Percentiles rank a stretch among this genome's conserved stretches.
These are phyloP conservation scores for Myotis vivesi DNA, from an alignment of 2,797 vertebrate genomes.

Conservation along the genomic window DNA sequence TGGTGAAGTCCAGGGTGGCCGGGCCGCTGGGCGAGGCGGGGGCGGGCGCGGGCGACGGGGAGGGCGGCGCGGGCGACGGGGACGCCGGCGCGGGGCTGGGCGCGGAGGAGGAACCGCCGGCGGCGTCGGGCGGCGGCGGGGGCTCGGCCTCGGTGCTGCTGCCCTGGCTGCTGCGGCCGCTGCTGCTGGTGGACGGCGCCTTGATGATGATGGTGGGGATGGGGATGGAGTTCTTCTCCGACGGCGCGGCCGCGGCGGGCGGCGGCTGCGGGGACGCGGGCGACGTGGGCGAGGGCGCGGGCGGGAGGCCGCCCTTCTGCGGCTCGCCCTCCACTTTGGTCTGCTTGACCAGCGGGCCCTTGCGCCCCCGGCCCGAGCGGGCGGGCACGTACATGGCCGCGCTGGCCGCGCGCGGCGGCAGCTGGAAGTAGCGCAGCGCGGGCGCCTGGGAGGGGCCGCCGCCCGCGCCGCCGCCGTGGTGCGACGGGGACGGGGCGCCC, in stretches of 20 bases:
- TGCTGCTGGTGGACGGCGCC: conserved; percentile 96
- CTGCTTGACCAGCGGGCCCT: conserved; percentile 93
- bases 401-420: conserved; percentile 80
- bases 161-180: conserved; percentile 95
- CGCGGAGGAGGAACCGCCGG: conserved; percentile 85
- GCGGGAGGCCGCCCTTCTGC: conserved; percentile 70
- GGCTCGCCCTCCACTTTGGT: conserved; percentile 90
- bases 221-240: conserved; percentile 94
- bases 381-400: conserved; percentile 84
- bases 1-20: conserved; percentile 92
- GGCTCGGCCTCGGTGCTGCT: conserved; percentile 92
- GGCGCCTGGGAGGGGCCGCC: conserved; percentile 74
- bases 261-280: conserved; percentile 75
- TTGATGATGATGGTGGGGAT: conserved; percentile 97
- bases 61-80: conserved; percentile 85
- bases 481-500: conserved; percentile 65
- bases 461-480: conserved; percentile 47
- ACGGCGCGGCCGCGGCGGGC: conserved; percentile 78
- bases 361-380: conserved; percentile 86
- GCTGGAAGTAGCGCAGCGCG: conserved; percentile 82
- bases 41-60: conserved; percentile 82
- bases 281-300: conserved; percentile 81
- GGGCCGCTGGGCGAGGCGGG: conserved; percentile 90
- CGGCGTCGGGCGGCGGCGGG: conserved; percentile 85
- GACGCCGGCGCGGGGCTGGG: conserved; percentile 89